Evolutionary conservation across 2,797 vertebrate genomes (phyloP).

Genomic region (Neopelma chrysocephalum): DNA sequence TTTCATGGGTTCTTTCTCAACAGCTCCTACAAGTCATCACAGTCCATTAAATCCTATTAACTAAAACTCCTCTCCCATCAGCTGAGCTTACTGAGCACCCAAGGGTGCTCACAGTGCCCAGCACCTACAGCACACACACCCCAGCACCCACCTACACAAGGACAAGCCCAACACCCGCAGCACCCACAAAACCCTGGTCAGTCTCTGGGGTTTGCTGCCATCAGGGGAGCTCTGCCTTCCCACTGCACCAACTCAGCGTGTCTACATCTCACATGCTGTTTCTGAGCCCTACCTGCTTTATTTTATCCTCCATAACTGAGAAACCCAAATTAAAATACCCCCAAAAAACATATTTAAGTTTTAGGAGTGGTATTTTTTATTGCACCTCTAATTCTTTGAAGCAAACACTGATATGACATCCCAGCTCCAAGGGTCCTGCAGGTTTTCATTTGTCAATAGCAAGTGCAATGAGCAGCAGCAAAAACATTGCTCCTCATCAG

Average conservation of each 20-base stretch:
- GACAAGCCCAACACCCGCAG: neutral
- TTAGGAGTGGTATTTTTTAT: neutral
- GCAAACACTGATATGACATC: neutral
- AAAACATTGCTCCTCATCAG: neutral
- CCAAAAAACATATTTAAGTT: neutral
- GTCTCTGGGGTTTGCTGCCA: neutral
- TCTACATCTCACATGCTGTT: neutral
- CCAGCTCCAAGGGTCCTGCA: neutral
- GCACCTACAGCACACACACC: neutral
- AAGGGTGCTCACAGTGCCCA: neutral
- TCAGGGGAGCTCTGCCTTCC: neutral
- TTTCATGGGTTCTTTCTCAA: neutral
- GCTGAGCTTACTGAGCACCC: neutral
- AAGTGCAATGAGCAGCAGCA: neutral
- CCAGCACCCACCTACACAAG: neutral
- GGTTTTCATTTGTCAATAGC: neutral
- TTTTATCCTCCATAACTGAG: neutral
- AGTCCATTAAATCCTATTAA: neutral
- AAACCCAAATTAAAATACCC: neutral
- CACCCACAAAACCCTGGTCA: neutral
- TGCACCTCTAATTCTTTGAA: neutral
- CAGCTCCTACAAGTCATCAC: neutral
- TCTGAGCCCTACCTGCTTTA: neutral
- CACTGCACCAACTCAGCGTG: neutral
- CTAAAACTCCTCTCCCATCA: neutral